Percentiles rank a stretch among this genome's conserved stretches.
Evolutionary conservation across 2,113 vertebrate species (phyloP).

Genomic region (Plectropomus leopardus): DNA sequence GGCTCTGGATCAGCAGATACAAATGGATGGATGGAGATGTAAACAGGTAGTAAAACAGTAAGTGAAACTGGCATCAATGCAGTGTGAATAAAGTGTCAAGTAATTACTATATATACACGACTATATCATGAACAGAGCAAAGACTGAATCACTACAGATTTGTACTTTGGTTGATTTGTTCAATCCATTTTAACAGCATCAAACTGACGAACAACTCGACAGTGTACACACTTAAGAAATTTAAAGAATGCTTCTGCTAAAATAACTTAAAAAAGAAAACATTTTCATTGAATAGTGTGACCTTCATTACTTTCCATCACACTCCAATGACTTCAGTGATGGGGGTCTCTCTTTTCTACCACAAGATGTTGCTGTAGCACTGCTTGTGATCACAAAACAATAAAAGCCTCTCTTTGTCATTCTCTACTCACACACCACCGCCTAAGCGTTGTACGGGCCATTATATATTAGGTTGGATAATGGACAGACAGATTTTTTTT

Average conservation of each 20-base stretch:
- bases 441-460: conserved; percentile 32
- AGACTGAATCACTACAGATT: background rate
- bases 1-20: too few relatives aligned
- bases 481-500: conserved; percentile 22
- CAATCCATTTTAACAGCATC: background rate
- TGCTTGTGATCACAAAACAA: conserved; percentile 28
- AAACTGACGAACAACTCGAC: background rate
- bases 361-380: conserved; percentile 65
- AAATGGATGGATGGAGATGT: too few relatives aligned
- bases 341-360: conserved; percentile 35
- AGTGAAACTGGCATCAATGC: too few relatives aligned
- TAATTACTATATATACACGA: background rate
- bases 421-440: conserved; percentile 26
- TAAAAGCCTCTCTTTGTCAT: conserved; percentile 62
- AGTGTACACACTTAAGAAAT: background rate
- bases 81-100: too few relatives aligned
- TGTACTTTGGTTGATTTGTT: background rate
- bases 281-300: too few relatives aligned
- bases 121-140: background rate
- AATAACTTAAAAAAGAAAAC: too few relatives aligned
- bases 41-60: too few relatives aligned
- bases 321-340: too few relatives aligned
- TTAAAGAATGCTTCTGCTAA: background rate
- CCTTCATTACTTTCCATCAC: too few relatives aligned
- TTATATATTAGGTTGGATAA: conserved; percentile 5